These are phyloP conservation scores for Hyposmocoma kahamanoa DNA, from an alignment of 1,140 invertebrate species.

Conservation along the genomic window DNA sequence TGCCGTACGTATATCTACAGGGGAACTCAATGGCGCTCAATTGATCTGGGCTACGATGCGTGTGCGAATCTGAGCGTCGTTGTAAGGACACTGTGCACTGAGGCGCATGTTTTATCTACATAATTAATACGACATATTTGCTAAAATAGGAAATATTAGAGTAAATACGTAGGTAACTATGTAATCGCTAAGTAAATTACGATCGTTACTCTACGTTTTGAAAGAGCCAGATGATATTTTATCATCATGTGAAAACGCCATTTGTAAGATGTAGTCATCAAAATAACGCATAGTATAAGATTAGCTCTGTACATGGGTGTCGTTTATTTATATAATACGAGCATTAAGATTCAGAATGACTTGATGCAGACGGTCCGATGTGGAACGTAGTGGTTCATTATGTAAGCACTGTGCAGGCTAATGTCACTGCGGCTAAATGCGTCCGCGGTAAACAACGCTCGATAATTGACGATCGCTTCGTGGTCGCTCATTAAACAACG, in stretches of 20 bases:
- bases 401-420: constrained; percentile 31
- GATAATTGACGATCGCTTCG: constrained; percentile 68
- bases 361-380: too few relatives aligned
- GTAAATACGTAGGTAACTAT: too few relatives aligned
- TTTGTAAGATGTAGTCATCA: too few relatives aligned
- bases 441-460: constrained; percentile 63
- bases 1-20: constrained; percentile 40
- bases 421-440: constrained; percentile 64
- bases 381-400: constrained; percentile 14
- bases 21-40: constrained; percentile 57
- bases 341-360: too few relatives aligned
- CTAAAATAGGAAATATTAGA: background rate
- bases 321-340: too few relatives aligned
- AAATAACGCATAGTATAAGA: too few relatives aligned
- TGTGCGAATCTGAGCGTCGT: constrained; percentile 45
- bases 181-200: too few relatives aligned
- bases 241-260: too few relatives aligned
- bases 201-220: too few relatives aligned
- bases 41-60: constrained; percentile 62
- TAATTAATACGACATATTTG: too few relatives aligned
- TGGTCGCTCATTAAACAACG: constrained; percentile 64
- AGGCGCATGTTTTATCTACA: constrained; percentile 16
- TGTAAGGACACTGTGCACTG: constrained; percentile 32
- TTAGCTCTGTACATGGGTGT: too few relatives aligned
- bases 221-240: too few relatives aligned